phyloP scores from a whole-genome alignment of 1,140 invertebrate species.

The Trichonephila inaurata region DNA sequence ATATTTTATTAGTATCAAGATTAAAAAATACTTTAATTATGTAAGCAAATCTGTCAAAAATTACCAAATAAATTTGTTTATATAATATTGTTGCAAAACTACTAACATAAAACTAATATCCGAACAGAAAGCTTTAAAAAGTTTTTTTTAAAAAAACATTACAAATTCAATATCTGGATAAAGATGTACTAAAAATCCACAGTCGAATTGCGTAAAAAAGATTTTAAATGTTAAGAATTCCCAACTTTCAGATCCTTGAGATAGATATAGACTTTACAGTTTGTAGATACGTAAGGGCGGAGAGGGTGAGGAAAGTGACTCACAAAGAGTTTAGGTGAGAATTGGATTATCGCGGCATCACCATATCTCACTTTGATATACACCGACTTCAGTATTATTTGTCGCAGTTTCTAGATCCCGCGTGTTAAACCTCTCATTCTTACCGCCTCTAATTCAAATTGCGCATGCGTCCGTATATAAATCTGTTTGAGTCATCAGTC shows the following conservation, averaged over 20 bases:
- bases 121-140: no score
- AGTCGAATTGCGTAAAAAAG: no score
- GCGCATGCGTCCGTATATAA: not conserved
- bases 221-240: no score
- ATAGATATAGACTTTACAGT: not conserved
- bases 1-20: no score
- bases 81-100: no score
- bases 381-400: constrained; percentile 12
- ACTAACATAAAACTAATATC: no score
- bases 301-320: not conserved
- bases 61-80: no score
- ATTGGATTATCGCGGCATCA: not conserved
- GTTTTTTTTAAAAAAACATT: no score
- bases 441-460: not conserved
- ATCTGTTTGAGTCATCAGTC: constrained; percentile 9
- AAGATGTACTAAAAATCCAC: no score
- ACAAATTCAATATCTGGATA: no score
- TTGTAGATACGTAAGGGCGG: not conserved
- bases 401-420: not conserved
- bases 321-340: constrained; percentile 46
- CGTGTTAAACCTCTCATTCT: not conserved
- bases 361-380: constrained; percentile 19
- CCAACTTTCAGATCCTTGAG: not conserved
- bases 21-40: no score
- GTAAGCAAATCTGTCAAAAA: no score